These are phyloP conservation scores for Acrocephalus arundinaceus DNA, from an alignment of 2,113 vertebrate species.

Conservation along the genomic window DNA sequence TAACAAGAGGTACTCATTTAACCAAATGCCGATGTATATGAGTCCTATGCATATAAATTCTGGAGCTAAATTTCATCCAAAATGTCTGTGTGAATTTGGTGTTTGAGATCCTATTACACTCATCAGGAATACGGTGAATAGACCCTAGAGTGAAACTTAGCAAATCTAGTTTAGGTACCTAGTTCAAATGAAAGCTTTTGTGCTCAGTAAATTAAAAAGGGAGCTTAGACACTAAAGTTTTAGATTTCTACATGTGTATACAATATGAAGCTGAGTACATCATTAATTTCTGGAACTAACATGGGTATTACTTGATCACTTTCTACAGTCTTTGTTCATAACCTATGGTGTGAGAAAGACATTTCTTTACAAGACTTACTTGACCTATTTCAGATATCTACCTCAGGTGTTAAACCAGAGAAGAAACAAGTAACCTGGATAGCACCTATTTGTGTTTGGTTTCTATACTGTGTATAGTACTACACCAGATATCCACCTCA, in stretches of 20 bases:
- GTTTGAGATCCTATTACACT: not conserved
- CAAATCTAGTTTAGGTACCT: not conserved
- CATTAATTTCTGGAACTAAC: not conserved
- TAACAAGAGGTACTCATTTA: not conserved
- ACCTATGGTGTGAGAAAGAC: not conserved
- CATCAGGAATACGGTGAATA: not conserved
- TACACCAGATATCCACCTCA: not conserved
- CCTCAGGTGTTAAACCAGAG: not conserved
- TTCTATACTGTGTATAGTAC: not conserved
- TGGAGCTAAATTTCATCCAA: not conserved
- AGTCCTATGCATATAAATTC: not conserved
- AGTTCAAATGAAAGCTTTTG: not conserved
- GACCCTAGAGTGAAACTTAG: not conserved
- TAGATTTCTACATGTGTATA: not conserved
- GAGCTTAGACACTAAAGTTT: not conserved
- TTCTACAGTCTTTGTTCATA: not conserved
- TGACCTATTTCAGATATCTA: not conserved
- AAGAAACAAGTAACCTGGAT: not conserved
- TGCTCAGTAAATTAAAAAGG: not conserved
- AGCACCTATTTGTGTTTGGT: not conserved
- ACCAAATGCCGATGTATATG: not conserved
- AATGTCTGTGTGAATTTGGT: not conserved
- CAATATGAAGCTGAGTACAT: not conserved
- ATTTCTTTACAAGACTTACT: not conserved
- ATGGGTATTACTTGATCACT: not conserved